Base-by-base conservation (phyloP, 2,797 vertebrate genomes). In the Hoplostethus mediterraneus region DNA sequence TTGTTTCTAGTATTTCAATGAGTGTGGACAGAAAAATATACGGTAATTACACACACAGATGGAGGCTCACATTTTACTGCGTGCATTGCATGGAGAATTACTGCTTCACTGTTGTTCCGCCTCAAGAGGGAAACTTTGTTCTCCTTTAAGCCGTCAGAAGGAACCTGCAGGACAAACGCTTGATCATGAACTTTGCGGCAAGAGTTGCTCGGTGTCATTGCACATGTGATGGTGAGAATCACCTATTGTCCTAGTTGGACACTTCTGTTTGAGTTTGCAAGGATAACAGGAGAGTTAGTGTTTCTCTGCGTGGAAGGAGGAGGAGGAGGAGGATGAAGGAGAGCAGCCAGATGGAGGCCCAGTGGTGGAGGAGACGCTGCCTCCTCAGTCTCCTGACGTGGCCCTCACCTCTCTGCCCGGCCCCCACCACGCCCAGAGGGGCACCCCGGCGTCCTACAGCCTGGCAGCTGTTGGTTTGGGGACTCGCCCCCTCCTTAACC, bases 401-500 rank as follows among this genome's bases (percentile, higher is more conserved):
- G 86, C 69, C 76, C 57, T 82, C 89, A 92, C 89, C 86, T 71
- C 64, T 71, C 77, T 82, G 81, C 64, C 77, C 72, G 25, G 84
- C 71, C 77, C 71, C 77, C 87, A 52, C 85, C 83, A 84, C 40
- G 51, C 83, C 79, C 83, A 86, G 86, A 89, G 87, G 87, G 86
- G 81, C 85, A 88, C 81, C 80, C 56, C 59, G 87, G 84, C 79
- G 74, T 89, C 92, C 92, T 84, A 90, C 90, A 79, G 93, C 76
- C 85, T 67, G 82, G 87, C 94, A 95, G 93, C 90, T 95, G 93
- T 93, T 93, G n/a, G n/a, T 93, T 77, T 88, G 67, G 59, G 87
- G 68, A 83, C 78, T 75, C 28, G 81, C 63, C 71, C 77, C 80
- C 67, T 77, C 58, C 71, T 76, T 87, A 72, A 87, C 86, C 86